Conservation (phyloP, 2,113 vertebrate species). For the Eulemur macaco region DNA sequence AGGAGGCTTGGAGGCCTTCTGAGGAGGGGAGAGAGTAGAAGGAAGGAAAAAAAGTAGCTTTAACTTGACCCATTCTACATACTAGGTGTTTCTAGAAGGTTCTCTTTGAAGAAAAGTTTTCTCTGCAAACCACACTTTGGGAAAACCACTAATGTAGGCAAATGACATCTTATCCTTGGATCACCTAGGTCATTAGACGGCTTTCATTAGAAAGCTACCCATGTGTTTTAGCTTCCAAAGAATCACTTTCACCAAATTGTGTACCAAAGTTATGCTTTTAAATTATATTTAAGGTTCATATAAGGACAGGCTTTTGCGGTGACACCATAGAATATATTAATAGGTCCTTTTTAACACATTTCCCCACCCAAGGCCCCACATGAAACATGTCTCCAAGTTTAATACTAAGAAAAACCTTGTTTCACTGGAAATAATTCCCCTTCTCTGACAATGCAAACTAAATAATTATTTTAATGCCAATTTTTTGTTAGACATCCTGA, state of each 20-base stretch:
- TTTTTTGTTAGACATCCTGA: background rate
- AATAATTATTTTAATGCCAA: background rate
- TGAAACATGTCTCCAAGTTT: background rate
- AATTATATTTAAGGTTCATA: background rate
- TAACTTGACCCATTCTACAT: background rate
- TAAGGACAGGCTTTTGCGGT: background rate
- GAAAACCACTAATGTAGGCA: background rate
- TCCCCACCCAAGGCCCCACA: background rate
- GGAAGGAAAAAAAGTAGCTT: background rate
- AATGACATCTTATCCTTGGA: background rate
- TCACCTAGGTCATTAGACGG: background rate
- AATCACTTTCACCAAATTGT: background rate
- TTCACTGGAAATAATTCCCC: background rate
- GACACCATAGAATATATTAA: background rate
- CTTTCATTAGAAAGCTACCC: background rate
- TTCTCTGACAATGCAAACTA: slow-evolving; percentile 9
- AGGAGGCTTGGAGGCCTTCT: background rate
- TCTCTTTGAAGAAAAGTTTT: background rate
- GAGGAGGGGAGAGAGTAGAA: background rate
- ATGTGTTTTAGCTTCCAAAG: background rate
- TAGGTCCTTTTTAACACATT: background rate
- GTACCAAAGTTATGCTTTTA: background rate
- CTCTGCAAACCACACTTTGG: background rate
- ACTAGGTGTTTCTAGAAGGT: background rate
- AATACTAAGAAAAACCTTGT: background rate